These are phyloP conservation scores for Rhodeus uyekii DNA, from an alignment of 2,797 vertebrate genomes.

Conservation along the genomic window DNA sequence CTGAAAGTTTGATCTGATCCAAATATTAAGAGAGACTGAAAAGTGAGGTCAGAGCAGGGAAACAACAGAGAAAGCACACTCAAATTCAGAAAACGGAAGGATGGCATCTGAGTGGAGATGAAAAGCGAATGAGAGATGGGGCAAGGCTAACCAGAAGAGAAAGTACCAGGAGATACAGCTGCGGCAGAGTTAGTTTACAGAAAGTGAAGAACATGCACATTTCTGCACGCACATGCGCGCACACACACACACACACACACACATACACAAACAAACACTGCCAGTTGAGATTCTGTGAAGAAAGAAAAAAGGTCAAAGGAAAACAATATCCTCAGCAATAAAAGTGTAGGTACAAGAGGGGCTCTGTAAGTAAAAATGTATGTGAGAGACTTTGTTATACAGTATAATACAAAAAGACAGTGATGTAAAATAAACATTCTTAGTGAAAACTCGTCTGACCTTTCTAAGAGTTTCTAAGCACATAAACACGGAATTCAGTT, in stretches of 20 bases:
- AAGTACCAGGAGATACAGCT: slow-evolving; percentile 29
- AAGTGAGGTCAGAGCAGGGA: slow-evolving; percentile 57
- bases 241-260: not conserved
- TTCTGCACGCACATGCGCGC: not conserved
- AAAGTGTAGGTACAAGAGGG: slow-evolving; percentile 43
- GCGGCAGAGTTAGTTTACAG: slow-evolving; percentile 44
- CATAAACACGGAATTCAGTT: not conserved
- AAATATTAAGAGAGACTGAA: slow-evolving; percentile 39
- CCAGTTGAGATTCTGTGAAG: slow-evolving; percentile 60
- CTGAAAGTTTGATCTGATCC: slow-evolving; percentile 6
- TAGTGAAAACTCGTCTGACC: not conserved
- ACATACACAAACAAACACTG: slow-evolving; percentile 24
- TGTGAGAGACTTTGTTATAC: not conserved
- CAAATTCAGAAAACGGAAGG: not conserved
- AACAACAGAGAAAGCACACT: slow-evolving; percentile 64
- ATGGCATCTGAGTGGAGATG: not conserved
- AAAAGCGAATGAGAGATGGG: slow-evolving; percentile 38
- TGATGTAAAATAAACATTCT: not conserved
- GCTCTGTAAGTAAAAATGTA: not conserved
- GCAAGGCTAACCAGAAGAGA: slow-evolving; percentile 47
- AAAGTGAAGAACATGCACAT: slow-evolving; percentile 26
- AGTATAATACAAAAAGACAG: not conserved
- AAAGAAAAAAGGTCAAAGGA: slow-evolving; percentile 74
- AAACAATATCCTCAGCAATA: slow-evolving; percentile 69
- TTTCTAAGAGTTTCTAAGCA: not conserved